phyloP scores from a whole-genome alignment of 2,888 invertebrate genomes.

The Pantelozetes paolii region DNA sequence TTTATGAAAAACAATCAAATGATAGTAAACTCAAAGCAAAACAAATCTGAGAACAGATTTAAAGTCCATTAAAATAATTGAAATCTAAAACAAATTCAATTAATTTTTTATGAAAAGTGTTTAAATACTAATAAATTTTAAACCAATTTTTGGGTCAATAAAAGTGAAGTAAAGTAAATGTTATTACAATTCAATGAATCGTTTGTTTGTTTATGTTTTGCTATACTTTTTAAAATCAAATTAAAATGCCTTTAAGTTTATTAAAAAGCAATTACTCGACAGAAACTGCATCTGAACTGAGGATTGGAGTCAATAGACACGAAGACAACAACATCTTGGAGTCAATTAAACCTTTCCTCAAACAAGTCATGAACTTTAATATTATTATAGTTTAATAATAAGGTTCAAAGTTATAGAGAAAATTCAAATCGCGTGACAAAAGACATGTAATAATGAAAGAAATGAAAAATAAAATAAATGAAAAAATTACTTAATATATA shows the following conservation, averaged over 20 bases:
- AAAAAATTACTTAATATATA: not conserved
- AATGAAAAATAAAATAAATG: not conserved
- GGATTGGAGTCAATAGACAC: not conserved
- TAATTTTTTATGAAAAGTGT: no score
- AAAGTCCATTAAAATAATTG: no score
- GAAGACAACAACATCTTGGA: not conserved
- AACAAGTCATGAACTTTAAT: slow-evolving; percentile 11
- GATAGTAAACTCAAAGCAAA: no score
- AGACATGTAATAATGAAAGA: not conserved
- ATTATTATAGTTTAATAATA: slow-evolving; percentile 5
- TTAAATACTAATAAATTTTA: no score
- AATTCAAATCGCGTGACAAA: slow-evolving; percentile 14
- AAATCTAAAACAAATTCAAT: no score
- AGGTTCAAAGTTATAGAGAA: not conserved
- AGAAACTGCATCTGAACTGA: not conserved
- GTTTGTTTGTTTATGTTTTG: not conserved
- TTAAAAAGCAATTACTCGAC: slow-evolving; percentile 9
- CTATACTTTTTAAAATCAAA: no score
- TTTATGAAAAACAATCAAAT: no score
- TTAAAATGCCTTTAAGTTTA: no score
- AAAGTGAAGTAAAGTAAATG: not conserved
- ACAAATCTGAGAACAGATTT: no score
- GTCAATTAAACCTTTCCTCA: not conserved
- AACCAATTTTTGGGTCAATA: not conserved
- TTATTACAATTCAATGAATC: not conserved